These are phyloP conservation scores for Crotalus helleri DNA, from an alignment of 2,113 vertebrate genomes.

Conservation along the genomic window DNA sequence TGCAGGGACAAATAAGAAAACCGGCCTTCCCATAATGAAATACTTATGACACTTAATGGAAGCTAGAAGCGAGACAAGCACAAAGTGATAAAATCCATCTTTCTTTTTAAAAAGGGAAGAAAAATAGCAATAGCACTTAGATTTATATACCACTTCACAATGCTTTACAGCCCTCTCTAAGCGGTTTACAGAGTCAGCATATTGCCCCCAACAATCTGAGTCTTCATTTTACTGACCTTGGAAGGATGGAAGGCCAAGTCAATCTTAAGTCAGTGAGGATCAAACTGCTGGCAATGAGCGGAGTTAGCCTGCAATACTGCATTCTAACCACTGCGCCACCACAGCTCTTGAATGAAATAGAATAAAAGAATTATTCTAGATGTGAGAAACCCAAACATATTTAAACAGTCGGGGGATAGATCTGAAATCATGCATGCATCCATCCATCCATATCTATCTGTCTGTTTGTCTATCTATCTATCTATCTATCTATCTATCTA, in stretches of 20 bases:
- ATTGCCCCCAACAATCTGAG: background rate
- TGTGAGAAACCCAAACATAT: constrained; percentile 44
- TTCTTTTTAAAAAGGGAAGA: constrained; percentile 16
- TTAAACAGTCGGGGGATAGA: constrained; percentile 59
- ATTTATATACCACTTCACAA: background rate
- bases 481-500: too few species aligned
- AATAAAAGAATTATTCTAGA: constrained; percentile 27
- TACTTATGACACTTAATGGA: constrained; percentile 47
- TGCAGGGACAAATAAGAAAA: background rate
- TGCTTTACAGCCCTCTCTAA: background rate
- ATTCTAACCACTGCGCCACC: background rate
- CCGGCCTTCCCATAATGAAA: constrained; percentile 27
- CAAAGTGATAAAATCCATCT: constrained; percentile 55
- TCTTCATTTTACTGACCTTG: background rate
- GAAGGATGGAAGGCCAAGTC: background rate
- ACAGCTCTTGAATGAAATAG: background rate
- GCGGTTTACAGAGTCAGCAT: background rate
- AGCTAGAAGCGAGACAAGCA: constrained; percentile 52
- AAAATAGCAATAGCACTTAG: background rate
- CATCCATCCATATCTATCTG: background rate
- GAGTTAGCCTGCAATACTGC: background rate
- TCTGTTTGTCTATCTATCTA: too few species aligned
- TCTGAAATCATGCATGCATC: constrained; percentile 51
- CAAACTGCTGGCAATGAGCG: background rate
- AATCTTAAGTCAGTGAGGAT: background rate